Conservation (phyloP, 2,888 invertebrate genomes). For the Apamea monoglypha region DNA sequence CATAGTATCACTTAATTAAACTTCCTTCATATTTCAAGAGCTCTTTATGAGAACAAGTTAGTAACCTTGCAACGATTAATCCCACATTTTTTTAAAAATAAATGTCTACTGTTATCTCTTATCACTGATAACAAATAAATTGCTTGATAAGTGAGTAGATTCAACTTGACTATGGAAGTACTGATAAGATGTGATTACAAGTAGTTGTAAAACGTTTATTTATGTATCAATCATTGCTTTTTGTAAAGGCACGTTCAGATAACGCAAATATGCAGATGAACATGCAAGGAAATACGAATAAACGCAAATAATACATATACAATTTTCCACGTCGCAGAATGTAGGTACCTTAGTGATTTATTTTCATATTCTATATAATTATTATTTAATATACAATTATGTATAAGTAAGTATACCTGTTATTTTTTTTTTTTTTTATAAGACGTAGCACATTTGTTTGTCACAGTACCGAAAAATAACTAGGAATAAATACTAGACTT, state of each 20-base stretch:
- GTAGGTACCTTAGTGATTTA: background rate
- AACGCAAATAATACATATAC: background rate
- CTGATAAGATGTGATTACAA: conserved; percentile 43
- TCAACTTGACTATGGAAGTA: conserved; percentile 22
- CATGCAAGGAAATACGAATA: background rate
- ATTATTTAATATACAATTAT: too few relatives aligned
- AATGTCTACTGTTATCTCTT: conserved; percentile 24
- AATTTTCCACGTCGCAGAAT: background rate
- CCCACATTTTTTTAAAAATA: conserved; percentile 12
- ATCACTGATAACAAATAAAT: conserved; percentile 42
- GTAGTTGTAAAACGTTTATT: conserved; percentile 32
- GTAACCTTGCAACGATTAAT: conserved; percentile 23
- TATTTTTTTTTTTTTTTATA: background rate
- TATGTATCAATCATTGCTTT: conserved; percentile 43
- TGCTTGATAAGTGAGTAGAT: conserved; percentile 19
- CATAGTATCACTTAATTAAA: conserved; percentile 16
- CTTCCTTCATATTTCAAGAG: conserved; percentile 28
- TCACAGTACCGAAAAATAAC: conserved; percentile 4
- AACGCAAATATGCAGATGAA: background rate
- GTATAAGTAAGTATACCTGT: too few relatives aligned
- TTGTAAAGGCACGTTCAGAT: conserved; percentile 18
- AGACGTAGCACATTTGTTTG: background rate
- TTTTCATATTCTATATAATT: background rate
- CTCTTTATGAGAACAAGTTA: background rate
- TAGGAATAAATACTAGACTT: too few relatives aligned